Evolutionary conservation across 2,113 vertebrate species (phyloP), one percentile per base, ranked within the genome.

Genomic region (Grus americana): DNA sequence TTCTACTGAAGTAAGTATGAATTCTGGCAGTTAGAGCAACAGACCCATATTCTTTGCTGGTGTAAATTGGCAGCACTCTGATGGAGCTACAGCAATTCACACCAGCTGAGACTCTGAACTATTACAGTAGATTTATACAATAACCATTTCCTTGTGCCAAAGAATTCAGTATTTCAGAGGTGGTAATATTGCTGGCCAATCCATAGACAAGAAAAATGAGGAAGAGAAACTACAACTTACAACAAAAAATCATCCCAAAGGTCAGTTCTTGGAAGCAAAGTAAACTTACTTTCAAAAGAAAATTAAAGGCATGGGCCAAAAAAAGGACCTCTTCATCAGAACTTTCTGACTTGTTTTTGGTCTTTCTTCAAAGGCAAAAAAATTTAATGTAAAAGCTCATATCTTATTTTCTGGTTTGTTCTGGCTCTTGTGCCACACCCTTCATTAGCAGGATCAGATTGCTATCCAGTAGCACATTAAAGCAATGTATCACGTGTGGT

Each of bases 1-100:
- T 96, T 95, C 86, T 84, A 46, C 83, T 59, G 61, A 94, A 88
- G 66, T 44, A 54, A 78, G 84, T 52, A 89, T 54, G 80, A 85
- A 81, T 93, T 93, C 73, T 91, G 92, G 75, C 92, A 92, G 61
- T 74, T 46, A 57, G 70, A 92, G 66, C 47, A 90, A 34, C 59
- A 86, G 75, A 86, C 22, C 38, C 74, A 12, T 76, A 76, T 82
- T 90, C 63, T 90, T 92, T 66, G 36, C 68, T 89, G 44, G 47
- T 57, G 21, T 61, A 91, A 92, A 91, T 46, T 87, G 55, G 63
- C 79, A 88, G 58, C 40, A 15, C 16, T n/a, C 40, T 85, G 68
- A 47, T 34, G 27, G 79, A 92, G 52, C 17, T 92, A 42, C 36
- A 65, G 38, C 42, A 88, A 79, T 81, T 94, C 68, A 72, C 68